Base-by-base conservation (phyloP, 2,888 invertebrate genomes). In the Icerya purchasi region DNA sequence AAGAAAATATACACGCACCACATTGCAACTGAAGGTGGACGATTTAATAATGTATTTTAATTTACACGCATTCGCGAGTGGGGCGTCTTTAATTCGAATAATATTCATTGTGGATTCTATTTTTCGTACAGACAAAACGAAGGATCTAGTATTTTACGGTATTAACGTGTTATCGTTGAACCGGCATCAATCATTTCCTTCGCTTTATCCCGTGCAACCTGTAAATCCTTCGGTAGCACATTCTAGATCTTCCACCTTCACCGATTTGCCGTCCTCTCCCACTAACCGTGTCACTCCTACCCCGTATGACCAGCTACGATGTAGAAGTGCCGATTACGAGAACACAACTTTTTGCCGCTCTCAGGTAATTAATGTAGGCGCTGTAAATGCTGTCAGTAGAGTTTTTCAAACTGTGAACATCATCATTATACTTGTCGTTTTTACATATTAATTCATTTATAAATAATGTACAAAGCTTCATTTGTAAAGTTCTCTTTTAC, bases 141-240 rank as follows among this genome's bases (percentile, higher is more conserved):
- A 14, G 36, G 14, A 36, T 8, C 36, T 36, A 36, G 5, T 36
- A 36, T 36, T 36, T 36, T 36, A 36, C 20, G 54, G 50, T 21
- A 54, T 54, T 22, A 53, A 54, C 23, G 50, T 50, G 49, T 50
- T n/a, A n/a, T n/a, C 53, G 21, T 24, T 59, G 19, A 54, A 59
- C 54, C 59, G 59, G 19, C 59, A 59, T 55, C 54, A 50, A 24
- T 59, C 59, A n/a, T 59, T 51, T 54, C 59, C 59, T 5, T 59
- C 59, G 20, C 14, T 36, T 5, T 36, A 14, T 36, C 5, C 36
- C 14, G 14, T 14, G 5, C 5, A 36, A 8, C 36, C 36, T 36
- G 54, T 59, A 22, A 54, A 54, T 59, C 54, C 59, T 50, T 54
- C 59, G 25, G 54, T 59, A 22, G 50, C 54, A 50, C 54, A 59